Evolutionary conservation across 1,140 invertebrate species (phyloP), one percentile per base, ranked within the genome.

Genomic region (Pogonomyrmex californicus): DNA sequence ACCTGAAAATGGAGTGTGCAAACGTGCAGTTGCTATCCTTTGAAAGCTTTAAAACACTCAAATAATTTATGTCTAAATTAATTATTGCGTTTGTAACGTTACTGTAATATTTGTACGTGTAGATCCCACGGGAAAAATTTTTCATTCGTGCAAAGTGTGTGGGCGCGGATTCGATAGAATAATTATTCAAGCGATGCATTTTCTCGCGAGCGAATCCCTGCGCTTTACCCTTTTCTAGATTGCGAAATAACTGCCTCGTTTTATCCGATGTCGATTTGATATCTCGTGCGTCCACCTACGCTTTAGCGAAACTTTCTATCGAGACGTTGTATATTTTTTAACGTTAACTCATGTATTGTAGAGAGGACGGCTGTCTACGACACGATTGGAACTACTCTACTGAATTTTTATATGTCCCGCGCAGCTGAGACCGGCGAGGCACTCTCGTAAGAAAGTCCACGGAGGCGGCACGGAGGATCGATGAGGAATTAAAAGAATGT

Each of bases 401-500:
- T 83, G 79, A 83, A 83, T 83, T 83, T 83, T 83, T 83, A 75
- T 83, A 60, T 14, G 41, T 75, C 54, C 14, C 62, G 62, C 10
- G 12, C 47, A 58, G 63, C 76, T 79, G 83, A 86, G 73, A 58
- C 44, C 73, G 41, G 5, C 23, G 60, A 81, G 47, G 51, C 30
- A 56, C 66, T 71, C 51, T 54, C 38, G 49, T 51, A 51, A 58
- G 54, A 58, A 86, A 86, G 9, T 68, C 12, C 38, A 6, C 23
- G 30, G 17, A 73, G 36, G 33, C 30, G 66, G 71, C 23, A 33
- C 44, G n/a, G 49, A 23, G 30, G 7, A 85, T 83, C 66, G 65
- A 71, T 60, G 51, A 54, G 76, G 36, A 86, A 86, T 68, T 73
- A 81, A 71, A 82, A 71, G 54, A 73, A 86, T 81, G 86, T 86